Evolutionary conservation across 2,888 invertebrate genomes (phyloP).

Genomic region (Hybos culiciformis): DNA sequence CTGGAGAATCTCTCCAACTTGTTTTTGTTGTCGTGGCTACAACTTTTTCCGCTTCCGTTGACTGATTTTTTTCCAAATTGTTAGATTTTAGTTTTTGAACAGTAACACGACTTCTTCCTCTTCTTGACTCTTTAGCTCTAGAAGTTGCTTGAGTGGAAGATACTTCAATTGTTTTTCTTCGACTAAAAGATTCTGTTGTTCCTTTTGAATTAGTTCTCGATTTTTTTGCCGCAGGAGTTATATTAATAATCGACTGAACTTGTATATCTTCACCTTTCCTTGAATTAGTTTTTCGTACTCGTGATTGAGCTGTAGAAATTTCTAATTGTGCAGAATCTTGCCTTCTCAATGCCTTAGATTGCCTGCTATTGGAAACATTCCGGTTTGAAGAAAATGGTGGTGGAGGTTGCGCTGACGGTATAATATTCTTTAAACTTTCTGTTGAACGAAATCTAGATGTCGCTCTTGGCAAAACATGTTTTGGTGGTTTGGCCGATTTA

Average conservation of each 20-base stretch:
- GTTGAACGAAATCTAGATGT: conserved; percentile 10
- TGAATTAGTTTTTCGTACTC: background rate
- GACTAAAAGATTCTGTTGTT: too few species aligned
- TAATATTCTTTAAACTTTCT: background rate
- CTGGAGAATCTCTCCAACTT: conserved; percentile 13
- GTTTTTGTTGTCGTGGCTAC: conserved; percentile 13
- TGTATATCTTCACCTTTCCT: background rate
- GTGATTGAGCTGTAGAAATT: background rate
- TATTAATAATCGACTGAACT: background rate
- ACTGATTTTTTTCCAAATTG: too few species aligned
- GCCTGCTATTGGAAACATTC: too few species aligned
- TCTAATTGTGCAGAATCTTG: background rate
- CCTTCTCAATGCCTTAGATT: background rate
- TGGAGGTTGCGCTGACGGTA: too few species aligned
- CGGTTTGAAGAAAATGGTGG: too few species aligned
- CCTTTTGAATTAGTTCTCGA: too few species aligned
- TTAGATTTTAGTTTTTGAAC: background rate
- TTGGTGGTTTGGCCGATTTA: background rate
- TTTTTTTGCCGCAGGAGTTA: too few species aligned
- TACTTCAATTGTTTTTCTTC: background rate
- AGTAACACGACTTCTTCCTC: background rate
- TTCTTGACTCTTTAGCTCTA: too few species aligned
- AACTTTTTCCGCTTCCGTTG: conserved; percentile 12
- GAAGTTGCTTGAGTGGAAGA: too few species aligned
- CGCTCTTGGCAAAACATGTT: conserved; percentile 8